A percentile compares a stretch with the other conserved stretches of the same genome.
These are phyloP conservation scores for Macaca nemestrina DNA, from an alignment of 2,113 vertebrate species.

Conservation along the genomic window DNA sequence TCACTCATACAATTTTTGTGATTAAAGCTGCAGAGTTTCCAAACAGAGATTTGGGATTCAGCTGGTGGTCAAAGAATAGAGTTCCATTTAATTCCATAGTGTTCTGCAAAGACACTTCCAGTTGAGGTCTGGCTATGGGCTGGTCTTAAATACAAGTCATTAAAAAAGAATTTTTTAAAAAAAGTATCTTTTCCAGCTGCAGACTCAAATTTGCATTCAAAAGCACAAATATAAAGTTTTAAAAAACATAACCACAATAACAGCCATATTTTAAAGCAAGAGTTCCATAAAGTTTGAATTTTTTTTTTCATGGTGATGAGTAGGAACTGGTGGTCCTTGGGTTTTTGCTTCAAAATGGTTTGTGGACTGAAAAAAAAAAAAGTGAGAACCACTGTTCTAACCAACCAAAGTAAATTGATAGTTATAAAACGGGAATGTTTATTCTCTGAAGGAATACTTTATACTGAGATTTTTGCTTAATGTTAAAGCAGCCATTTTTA, in stretches of 20 bases:
- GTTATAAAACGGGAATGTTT: slow-evolving; percentile 70
- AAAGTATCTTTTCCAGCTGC: slow-evolving; percentile 51
- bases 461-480: slow-evolving; percentile 67
- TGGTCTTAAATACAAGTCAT: slow-evolving; percentile 48
- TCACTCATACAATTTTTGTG: slow-evolving; percentile 43
- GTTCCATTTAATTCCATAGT: slow-evolving; percentile 43
- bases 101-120: slow-evolving; percentile 47
- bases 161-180: slow-evolving; percentile 24
- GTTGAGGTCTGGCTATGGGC: slow-evolving; percentile 11
- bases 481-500: slow-evolving; percentile 68
- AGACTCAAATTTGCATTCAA: slow-evolving; percentile 39
- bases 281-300: slow-evolving; percentile 18
- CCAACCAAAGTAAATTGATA: slow-evolving; percentile 75
- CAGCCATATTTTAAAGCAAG: slow-evolving; percentile 43
- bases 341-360: slow-evolving; percentile 69
- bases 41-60: slow-evolving; percentile 40
- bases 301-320: neutral
- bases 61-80: neutral
- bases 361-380: slow-evolving; percentile 58
- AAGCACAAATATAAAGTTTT: slow-evolving; percentile 56
- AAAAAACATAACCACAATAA: slow-evolving; percentile 41
- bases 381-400: slow-evolving; percentile 65
- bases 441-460: slow-evolving; percentile 68
- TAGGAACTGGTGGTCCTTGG: slow-evolving; percentile 54
- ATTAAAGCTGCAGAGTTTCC: slow-evolving; percentile 43